Percentiles rank a stretch among this genome's conserved stretches.
phyloP scores from a whole-genome alignment of 2,888 invertebrate genomes.

The Pegoplata infirma region DNA sequence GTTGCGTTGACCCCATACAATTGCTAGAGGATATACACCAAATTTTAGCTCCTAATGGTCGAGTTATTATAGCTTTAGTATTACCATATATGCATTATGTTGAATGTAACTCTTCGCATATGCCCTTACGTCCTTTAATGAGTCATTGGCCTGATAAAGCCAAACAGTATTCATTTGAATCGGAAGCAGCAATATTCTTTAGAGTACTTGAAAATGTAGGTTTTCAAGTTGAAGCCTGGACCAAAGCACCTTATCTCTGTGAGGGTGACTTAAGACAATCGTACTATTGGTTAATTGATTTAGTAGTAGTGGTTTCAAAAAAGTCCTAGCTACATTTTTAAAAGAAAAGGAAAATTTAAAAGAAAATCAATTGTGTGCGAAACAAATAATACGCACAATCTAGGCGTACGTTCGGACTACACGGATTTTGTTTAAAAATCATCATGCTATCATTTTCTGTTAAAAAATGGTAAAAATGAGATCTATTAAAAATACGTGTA shows the following conservation, averaged over 20 bases:
- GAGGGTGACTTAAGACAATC: conserved; percentile 96
- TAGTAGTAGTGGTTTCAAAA: conserved; percentile 88
- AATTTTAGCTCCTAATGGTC: conserved; percentile 86
- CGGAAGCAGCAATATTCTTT: conserved; percentile 88
- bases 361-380: background rate
- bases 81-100: conserved; percentile 97
- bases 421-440: too few species aligned
- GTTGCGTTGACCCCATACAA: conserved; percentile 90
- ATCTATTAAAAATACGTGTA: too few species aligned
- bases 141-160: conserved; percentile 82
- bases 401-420: too few species aligned
- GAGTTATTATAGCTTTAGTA: conserved; percentile 92
- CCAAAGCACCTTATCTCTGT: conserved; percentile 95
- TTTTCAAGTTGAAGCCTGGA: conserved; percentile 90
- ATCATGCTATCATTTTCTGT: too few species aligned
- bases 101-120: conserved; percentile 88
- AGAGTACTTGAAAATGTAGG: conserved; percentile 80
- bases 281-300: conserved; percentile 94
- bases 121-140: conserved; percentile 75
- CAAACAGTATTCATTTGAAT: conserved; percentile 84
- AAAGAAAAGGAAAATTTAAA: background rate
- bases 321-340: conserved; percentile 65
- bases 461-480: too few species aligned
- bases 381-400: conserved; percentile 26
- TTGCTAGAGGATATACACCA: conserved; percentile 87